Percentiles rank a stretch among this genome's conserved stretches.
Evolutionary conservation across 2,113 vertebrate genomes (phyloP).

Genomic region (Orientallactaga bullata): DNA sequence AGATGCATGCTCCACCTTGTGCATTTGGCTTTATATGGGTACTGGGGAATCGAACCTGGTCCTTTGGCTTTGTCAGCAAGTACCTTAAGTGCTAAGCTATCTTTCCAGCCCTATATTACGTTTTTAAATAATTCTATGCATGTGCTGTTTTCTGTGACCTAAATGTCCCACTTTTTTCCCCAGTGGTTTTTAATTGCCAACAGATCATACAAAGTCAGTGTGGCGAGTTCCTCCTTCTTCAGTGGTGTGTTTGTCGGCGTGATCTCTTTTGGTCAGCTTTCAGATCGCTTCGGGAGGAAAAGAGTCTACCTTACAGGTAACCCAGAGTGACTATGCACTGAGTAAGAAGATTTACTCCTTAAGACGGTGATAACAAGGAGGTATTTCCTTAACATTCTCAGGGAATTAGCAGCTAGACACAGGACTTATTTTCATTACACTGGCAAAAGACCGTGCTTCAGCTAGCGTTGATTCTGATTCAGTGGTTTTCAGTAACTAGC

Average conservation of each 20-base stretch:
- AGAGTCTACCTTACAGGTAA: constrained; percentile 90
- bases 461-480: not conserved
- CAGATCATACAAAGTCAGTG: constrained; percentile 88
- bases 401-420: not conserved
- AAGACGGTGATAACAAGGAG: not conserved
- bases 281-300: constrained; percentile 89
- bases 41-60: too few species aligned
- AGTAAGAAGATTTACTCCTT: not conserved
- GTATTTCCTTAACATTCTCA: not conserved
- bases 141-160: constrained; percentile 16
- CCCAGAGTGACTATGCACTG: not conserved
- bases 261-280: constrained; percentile 90
- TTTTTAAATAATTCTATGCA: constrained; percentile 14
- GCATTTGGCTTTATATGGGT: too few species aligned
- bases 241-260: constrained; percentile 90
- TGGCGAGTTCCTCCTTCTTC: constrained; percentile 90
- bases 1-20: too few species aligned
- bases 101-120: not conserved
- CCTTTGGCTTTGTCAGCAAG: too few species aligned
- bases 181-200: constrained; percentile 91
- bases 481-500: not conserved
- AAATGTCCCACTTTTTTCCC: not conserved
- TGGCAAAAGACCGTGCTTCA: not conserved
- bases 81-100: too few species aligned
- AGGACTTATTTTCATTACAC: not conserved